Conservation (phyloP, 1,140 invertebrate genomes). For the Thaumatotibia leucotreta region DNA sequence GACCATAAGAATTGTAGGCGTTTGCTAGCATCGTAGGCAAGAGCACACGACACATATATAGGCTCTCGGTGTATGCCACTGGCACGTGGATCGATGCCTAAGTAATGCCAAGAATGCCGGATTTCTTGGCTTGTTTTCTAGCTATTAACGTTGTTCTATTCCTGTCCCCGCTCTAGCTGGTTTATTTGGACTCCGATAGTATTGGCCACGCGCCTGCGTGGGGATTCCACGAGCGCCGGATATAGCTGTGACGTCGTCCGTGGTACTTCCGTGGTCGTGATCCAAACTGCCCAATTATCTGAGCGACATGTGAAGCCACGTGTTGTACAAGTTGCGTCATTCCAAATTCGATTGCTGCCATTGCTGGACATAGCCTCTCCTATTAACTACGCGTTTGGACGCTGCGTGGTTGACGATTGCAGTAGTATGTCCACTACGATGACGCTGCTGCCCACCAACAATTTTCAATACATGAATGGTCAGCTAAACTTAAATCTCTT, state of each 20-base stretch:
- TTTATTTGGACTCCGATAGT: neutral
- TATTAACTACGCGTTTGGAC: no score
- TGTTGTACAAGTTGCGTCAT: neutral
- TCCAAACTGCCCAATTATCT: neutral
- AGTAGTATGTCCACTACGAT: no score
- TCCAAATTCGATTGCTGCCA: no score
- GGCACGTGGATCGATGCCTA: neutral
- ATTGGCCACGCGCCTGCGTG: neutral
- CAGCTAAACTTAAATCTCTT: no score
- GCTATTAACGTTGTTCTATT: neutral
- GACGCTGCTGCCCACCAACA: no score
- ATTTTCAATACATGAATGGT: no score
- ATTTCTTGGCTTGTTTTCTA: neutral
- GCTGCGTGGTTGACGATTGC: no score
- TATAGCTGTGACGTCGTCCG: neutral
- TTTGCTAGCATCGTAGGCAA: no score
- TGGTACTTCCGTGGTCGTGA: neutral
- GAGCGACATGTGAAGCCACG: neutral
- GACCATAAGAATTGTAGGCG: no score
- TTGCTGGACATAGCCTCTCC: no score
- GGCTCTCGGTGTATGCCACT: no score
- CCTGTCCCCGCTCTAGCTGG: neutral
- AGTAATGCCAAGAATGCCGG: neutral
- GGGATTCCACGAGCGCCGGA: neutral
- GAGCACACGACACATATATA: no score